These are phyloP conservation scores for Melieria crassipennis DNA, from an alignment of 2,888 invertebrate species.

Conservation along the genomic window DNA sequence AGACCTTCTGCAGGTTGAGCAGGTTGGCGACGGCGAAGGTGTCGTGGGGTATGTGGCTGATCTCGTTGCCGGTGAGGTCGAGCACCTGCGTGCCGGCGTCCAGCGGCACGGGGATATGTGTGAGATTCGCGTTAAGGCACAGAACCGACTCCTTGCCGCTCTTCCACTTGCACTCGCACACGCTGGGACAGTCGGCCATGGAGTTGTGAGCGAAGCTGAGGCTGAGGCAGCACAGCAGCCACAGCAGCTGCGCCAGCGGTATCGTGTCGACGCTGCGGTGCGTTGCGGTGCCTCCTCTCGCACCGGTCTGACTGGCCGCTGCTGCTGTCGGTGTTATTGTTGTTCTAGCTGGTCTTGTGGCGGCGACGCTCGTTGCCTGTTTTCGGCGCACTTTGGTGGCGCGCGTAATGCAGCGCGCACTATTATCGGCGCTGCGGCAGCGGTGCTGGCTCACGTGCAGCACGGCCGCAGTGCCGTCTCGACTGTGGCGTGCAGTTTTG, in stretches of 20 bases:
- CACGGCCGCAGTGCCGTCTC: not conserved
- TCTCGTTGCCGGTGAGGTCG: slow-evolving; percentile 79
- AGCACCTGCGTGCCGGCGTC: slow-evolving; percentile 83
- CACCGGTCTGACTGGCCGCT: not conserved
- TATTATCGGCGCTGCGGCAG: slow-evolving; percentile 47
- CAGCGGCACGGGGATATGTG: slow-evolving; percentile 77
- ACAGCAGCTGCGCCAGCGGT: slow-evolving; percentile 53
- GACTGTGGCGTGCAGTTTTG: slow-evolving; percentile 1
- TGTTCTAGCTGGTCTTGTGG: slow-evolving; percentile 27
- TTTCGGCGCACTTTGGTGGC: slow-evolving; percentile 56
- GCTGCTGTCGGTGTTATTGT: slow-evolving; percentile 25
- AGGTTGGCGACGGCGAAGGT: slow-evolving; percentile 80
- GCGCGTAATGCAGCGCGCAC: slow-evolving; percentile 54
- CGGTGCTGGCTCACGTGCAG: slow-evolving; percentile 29
- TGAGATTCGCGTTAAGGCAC: slow-evolving; percentile 80
- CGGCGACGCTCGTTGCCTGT: slow-evolving; percentile 5
- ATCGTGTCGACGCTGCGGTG: slow-evolving; percentile 41
- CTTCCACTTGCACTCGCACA: slow-evolving; percentile 90
- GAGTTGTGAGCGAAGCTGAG: slow-evolving; percentile 50
- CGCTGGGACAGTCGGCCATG: slow-evolving; percentile 75
- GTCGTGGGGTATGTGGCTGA: slow-evolving; percentile 74
- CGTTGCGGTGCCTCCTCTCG: no score
- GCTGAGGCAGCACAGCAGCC: slow-evolving; percentile 57
- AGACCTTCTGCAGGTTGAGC: slow-evolving; percentile 83
- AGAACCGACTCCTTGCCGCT: slow-evolving; percentile 86